These are phyloP conservation scores for Agapornis canus DNA, from an alignment of 2,797 vertebrate species.

Conservation along the genomic window DNA sequence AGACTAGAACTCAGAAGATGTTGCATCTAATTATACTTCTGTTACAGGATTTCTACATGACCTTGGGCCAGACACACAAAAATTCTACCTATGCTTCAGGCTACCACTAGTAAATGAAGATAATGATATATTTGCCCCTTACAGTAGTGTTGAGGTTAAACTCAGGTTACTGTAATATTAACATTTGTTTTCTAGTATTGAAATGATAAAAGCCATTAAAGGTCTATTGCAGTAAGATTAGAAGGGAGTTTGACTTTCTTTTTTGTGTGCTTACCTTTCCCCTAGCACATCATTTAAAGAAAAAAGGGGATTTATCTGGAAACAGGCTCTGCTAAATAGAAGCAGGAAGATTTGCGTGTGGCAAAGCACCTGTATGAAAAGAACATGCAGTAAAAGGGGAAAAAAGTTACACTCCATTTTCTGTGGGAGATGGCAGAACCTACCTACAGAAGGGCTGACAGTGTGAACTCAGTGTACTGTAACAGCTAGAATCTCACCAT, in stretches of 20 bases:
- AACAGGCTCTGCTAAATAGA: not conserved
- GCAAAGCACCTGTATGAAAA: not conserved
- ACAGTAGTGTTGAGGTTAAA: not conserved
- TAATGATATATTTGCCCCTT: conserved; percentile 37
- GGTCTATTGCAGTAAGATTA: not conserved
- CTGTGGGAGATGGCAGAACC: not conserved
- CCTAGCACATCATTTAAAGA: not conserved
- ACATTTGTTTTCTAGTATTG: conserved; percentile 36
- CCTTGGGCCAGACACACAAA: conserved; percentile 29
- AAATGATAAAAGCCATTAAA: conserved; percentile 21
- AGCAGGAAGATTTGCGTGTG: not conserved
- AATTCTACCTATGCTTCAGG: not conserved
- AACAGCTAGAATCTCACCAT: not conserved
- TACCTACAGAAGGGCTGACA: not conserved
- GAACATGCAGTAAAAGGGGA: fast-evolving
- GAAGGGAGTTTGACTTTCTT: not conserved
- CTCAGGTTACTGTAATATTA: conserved; percentile 40
- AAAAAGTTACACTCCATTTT: not conserved
- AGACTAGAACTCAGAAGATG: conserved; percentile 13
- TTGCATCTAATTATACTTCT: conserved; percentile 47
- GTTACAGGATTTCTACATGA: conserved; percentile 14
- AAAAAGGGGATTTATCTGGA: not conserved
- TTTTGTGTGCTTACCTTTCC: not conserved
- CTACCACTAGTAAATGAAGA: not conserved
- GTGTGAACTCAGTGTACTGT: not conserved